A percentile compares a stretch with the other conserved stretches of the same genome.
phyloP scores from a whole-genome alignment of 2,888 invertebrate genomes.

The Dichetophora obliterata region DNA sequence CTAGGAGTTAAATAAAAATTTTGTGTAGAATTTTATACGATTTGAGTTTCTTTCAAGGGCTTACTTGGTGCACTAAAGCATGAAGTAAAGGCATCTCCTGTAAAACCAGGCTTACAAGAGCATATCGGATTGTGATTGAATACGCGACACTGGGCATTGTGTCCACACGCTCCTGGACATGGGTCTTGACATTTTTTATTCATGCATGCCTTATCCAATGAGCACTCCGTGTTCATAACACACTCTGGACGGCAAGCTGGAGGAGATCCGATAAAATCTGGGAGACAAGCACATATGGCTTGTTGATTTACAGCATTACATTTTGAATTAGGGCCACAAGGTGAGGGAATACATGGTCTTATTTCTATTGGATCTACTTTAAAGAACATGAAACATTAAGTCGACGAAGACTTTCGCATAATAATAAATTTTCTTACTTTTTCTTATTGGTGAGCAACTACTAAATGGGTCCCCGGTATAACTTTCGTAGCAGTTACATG shows the following conservation, averaged over 20 bases:
- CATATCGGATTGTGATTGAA: constrained; percentile 79
- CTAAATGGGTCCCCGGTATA: constrained; percentile 80
- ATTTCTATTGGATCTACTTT: constrained; percentile 56
- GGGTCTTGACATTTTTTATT: constrained; percentile 78
- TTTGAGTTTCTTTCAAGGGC: constrained; percentile 31
- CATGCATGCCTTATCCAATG: constrained; percentile 75
- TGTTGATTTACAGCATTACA: constrained; percentile 73
- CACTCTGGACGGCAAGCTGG: constrained; percentile 85
- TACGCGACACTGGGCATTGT: constrained; percentile 75
- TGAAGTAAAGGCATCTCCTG: constrained; percentile 77
- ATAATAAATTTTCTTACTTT: constrained; percentile 71
- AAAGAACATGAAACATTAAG: neutral
- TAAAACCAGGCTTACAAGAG: constrained; percentile 72
- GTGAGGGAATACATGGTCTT: constrained; percentile 75
- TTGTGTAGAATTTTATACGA: neutral
- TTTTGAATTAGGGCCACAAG: constrained; percentile 76
- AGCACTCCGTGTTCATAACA: constrained; percentile 77
- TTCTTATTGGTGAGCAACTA: constrained; percentile 72
- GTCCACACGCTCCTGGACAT: constrained; percentile 76
- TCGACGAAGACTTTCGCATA: neutral
- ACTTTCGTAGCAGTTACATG: constrained; percentile 77
- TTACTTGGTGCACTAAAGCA: constrained; percentile 69
- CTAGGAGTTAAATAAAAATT: neutral
- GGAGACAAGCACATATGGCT: constrained; percentile 79
- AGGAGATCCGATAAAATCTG: constrained; percentile 79